Conservation (phyloP, 1,140 invertebrate species). For the Archivesica marissinica region DNA sequence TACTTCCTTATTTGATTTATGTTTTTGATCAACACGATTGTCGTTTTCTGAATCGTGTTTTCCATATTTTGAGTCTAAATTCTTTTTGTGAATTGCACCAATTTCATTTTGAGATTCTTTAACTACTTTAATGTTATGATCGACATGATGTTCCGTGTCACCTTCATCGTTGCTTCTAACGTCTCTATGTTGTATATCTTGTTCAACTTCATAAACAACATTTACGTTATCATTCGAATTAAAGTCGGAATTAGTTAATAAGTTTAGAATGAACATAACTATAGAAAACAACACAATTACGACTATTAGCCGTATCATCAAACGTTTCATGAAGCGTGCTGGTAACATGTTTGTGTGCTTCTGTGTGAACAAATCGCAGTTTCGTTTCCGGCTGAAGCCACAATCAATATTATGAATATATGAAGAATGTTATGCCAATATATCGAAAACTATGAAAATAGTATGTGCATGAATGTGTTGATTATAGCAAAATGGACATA, state of each 20-base stretch:
- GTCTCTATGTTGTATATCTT: not conserved
- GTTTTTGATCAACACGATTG: not conserved
- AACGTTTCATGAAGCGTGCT: not conserved
- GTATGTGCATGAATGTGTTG: not conserved
- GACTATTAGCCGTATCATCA: not conserved
- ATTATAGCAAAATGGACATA: not conserved
- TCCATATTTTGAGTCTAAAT: not conserved
- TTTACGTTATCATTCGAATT: not conserved
- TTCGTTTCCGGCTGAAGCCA: not conserved
- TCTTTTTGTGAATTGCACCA: not conserved
- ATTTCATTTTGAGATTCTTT: constrained; percentile 17
- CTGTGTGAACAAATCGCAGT: not conserved
- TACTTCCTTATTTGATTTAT: not conserved
- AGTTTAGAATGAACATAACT: not conserved
- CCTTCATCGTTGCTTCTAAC: not conserved
- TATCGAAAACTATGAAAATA: not conserved
- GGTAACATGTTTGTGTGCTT: not conserved
- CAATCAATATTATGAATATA: not conserved
- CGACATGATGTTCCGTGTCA: not conserved
- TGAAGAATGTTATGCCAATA: not conserved
- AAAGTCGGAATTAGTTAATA: not conserved
- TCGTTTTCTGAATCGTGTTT: not conserved
- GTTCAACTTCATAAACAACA: not conserved
- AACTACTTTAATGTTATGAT: not conserved
- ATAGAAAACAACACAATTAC: not conserved